A percentile compares a stretch with the other conserved stretches of the same genome.
phyloP scores from a whole-genome alignment of 2,113 vertebrate species.

The Epinephelus cyanopodus region DNA sequence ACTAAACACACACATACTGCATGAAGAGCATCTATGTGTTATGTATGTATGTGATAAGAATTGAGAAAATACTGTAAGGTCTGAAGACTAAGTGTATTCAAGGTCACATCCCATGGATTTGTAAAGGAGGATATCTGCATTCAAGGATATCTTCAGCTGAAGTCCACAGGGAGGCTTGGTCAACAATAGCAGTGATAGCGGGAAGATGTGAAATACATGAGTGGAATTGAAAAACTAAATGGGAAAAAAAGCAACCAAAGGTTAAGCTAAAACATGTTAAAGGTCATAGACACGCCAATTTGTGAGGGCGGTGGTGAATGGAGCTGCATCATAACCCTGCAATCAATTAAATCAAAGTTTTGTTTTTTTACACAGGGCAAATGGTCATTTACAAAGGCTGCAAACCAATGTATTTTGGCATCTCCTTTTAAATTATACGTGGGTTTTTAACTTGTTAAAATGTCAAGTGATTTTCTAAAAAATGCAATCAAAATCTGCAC shows the following conservation, averaged over 20 bases:
- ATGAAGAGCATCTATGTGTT: neutral
- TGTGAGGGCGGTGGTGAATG: constrained; percentile 11
- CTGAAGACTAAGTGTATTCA: constrained; percentile 52
- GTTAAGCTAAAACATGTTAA: constrained; percentile 27
- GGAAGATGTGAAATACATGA: constrained; percentile 25
- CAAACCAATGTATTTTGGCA: neutral
- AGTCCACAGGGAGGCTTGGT: constrained; percentile 40
- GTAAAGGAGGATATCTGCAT: constrained; percentile 55
- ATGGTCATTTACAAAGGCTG: neutral
- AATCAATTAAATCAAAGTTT: constrained; percentile 15
- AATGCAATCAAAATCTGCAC: no score
- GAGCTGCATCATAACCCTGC: constrained; percentile 13
- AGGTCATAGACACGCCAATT: constrained; percentile 11
- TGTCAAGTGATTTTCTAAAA: no score
- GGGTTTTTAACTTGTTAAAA: neutral
- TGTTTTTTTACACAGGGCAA: neutral
- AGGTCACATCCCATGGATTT: constrained; percentile 60
- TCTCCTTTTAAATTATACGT: neutral
- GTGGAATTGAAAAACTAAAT: constrained; percentile 24
- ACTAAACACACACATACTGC: neutral
- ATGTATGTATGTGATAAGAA: constrained; percentile 9
- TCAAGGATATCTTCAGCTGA: constrained; percentile 42
- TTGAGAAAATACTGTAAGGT: neutral
- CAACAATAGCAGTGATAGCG: constrained; percentile 41
- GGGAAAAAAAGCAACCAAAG: neutral